phyloP scores from a whole-genome alignment of 2,113 vertebrate species.

The Sylvilagus bachmani region DNA sequence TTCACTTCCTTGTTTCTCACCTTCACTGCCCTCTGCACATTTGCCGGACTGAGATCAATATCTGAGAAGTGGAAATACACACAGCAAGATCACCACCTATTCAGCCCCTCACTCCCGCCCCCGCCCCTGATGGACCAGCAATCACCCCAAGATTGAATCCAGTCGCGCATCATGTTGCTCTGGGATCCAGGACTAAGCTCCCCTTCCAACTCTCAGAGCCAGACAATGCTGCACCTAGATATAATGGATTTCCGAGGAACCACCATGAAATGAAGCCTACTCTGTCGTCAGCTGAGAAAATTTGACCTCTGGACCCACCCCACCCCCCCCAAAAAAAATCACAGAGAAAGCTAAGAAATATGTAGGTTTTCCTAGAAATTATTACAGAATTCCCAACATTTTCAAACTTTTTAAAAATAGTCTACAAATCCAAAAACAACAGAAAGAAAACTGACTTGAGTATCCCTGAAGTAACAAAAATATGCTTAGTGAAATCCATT shows the following conservation, averaged over 20 bases:
- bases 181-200: neutral
- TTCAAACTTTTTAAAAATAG: conserved; percentile 1
- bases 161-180: neutral
- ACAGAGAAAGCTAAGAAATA: conserved; percentile 11
- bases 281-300: neutral
- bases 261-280: neutral
- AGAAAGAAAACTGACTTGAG: conserved; percentile 35
- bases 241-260: conserved; percentile 15
- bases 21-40: neutral
- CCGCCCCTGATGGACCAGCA: neutral
- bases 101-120: neutral
- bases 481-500: neutral
- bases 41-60: neutral
- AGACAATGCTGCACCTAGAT: neutral
- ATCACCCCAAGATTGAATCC: neutral
- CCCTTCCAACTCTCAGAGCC: neutral
- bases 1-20: neutral
- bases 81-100: neutral
- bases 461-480: conserved; percentile 8
- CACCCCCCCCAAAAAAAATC: neutral
- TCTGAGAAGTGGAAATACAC: neutral
- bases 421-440: neutral
- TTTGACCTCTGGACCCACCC: neutral
- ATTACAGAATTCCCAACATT: conserved; percentile 13
- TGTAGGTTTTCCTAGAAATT: conserved; percentile 45